Percentiles rank a stretch among this genome's conserved stretches.
phyloP scores from a whole-genome alignment of 2,113 vertebrate species.

The Rynchops niger region DNA sequence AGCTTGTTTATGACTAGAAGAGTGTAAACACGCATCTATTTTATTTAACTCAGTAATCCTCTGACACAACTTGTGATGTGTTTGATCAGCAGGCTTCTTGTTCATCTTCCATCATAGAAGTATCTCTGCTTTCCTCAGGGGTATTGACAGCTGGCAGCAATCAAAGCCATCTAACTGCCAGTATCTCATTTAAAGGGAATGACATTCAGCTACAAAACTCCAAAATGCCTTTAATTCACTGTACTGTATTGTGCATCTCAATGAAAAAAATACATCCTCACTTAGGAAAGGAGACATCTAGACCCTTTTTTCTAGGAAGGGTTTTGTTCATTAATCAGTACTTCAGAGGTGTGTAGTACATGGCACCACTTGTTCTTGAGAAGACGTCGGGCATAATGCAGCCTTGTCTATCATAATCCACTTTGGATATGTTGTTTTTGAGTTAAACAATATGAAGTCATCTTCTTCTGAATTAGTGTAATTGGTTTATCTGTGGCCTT shows the following conservation, averaged over 20 bases:
- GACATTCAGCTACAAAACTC: slow-evolving; percentile 39
- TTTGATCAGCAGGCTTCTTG: slow-evolving; percentile 43
- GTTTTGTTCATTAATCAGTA: neutral
- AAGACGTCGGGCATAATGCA: neutral
- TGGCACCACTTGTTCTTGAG: neutral
- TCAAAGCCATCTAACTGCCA: slow-evolving; percentile 43
- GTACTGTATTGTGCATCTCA: neutral
- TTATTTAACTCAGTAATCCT: slow-evolving; percentile 31
- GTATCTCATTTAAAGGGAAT: slow-evolving; percentile 25
- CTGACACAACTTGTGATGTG: slow-evolving; percentile 18
- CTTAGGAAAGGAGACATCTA: neutral
- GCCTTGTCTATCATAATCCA: neutral
- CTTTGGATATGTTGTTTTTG: neutral
- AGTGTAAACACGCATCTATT: slow-evolving; percentile 53
- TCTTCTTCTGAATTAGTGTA: neutral
- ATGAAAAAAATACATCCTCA: neutral
- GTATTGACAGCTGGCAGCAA: slow-evolving; percentile 55
- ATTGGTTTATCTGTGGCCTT: neutral
- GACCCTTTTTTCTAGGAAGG: neutral
- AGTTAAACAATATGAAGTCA: neutral
- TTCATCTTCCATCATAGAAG: neutral
- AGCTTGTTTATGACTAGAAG: slow-evolving; percentile 46
- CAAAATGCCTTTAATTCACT: slow-evolving; percentile 23
- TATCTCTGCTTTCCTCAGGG: slow-evolving; percentile 22
- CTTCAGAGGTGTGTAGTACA: neutral